Evolutionary conservation across 1,140 invertebrate genomes (phyloP), one percentile per base, ranked within the genome.

Genomic region (Eriosoma lanigerum): DNA sequence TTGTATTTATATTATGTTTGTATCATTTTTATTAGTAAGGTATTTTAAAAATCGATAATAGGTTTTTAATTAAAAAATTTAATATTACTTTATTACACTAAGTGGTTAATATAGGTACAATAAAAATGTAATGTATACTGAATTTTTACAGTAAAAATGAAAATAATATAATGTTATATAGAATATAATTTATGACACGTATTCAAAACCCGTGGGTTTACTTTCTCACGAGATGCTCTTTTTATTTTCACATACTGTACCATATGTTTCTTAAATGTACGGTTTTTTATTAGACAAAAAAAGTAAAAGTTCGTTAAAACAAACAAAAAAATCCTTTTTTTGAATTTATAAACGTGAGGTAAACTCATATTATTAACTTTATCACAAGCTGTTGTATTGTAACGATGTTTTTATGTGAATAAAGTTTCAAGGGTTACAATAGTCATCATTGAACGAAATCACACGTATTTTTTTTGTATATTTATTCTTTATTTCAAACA

Each of bases 271-370:
- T n/a, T 68, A 68, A 46, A 68, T 26, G 44, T 46, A 9, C 10
- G 10, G 21, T 29, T 60, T 64, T 68, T 44, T 46, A 46, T 24
- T 46, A 9, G 38, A 24, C 38, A 68, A 21, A 68, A 46, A 15
- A 48, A 6, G n/a, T n/a, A n/a, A 15, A 48, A 10, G 13, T 48
- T 13, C 46, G 9, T 46, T 46, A 46, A 68, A 64, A 66, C 46
- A 68, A 46, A 15, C 46, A 46, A 68, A 64, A 66, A 68, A 68
- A 46, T 24, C 46, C n/a, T n/a, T 24, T 0, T 46, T 68, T 68
- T 68, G 21, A 21, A 68, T 68, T 68, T n/a, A 68, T 46, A 68
- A 68, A 68, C 64, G n/a, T 44, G 13, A 68, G 64, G 64, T 68
- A 68, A 44, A 68, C 46, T 12, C 46, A 48, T 1, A 68, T 26